phyloP scores from a whole-genome alignment of 92 coral and sea anemone genomes.

The Epizoanthus illoricatus region DNA sequence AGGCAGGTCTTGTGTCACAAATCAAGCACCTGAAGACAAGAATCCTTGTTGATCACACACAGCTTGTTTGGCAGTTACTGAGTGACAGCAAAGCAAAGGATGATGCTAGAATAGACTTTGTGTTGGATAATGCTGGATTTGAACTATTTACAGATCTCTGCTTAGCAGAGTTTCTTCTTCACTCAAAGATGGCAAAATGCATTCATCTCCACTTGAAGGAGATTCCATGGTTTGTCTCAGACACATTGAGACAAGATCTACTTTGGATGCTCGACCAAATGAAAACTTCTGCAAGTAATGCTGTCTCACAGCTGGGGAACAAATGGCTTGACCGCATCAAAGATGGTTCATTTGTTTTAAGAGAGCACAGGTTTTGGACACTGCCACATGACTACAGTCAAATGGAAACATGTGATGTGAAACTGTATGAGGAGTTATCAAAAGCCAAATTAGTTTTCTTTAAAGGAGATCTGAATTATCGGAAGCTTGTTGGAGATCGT shows the following conservation, averaged over 20 bases:
- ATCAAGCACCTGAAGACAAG: constrained; percentile 68
- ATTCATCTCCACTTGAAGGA: constrained; percentile 83
- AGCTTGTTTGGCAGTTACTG: constrained; percentile 68
- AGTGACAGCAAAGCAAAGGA: constrained; percentile 27
- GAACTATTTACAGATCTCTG: constrained; percentile 95
- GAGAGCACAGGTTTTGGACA: constrained; percentile 80
- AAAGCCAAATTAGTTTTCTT: constrained; percentile 82
- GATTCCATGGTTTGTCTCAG: constrained; percentile 99
- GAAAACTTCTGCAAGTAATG: constrained; percentile 58
- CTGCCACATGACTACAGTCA: constrained; percentile 85
- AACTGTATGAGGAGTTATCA: constrained; percentile 75
- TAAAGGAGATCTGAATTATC: constrained; percentile 95
- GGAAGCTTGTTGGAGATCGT: constrained; percentile 94
- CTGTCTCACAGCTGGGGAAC: constrained; percentile 65
- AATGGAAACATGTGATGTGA: constrained; percentile 63
- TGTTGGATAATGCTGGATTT: constrained; percentile 97
- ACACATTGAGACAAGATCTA: constrained; percentile 74
- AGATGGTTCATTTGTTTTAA: constrained; percentile 75
- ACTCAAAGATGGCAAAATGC: constrained; percentile 64
- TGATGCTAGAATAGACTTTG: constrained; percentile 82
- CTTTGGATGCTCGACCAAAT: constrained; percentile 73
- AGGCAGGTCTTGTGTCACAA: constrained; percentile 65
- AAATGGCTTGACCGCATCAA: constrained; percentile 72
- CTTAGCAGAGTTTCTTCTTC: constrained; percentile 82
- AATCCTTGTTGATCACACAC: constrained; percentile 80